Evolutionary conservation across 2,888 invertebrate species (phyloP).

Genomic region (Matsumyia berberina): DNA sequence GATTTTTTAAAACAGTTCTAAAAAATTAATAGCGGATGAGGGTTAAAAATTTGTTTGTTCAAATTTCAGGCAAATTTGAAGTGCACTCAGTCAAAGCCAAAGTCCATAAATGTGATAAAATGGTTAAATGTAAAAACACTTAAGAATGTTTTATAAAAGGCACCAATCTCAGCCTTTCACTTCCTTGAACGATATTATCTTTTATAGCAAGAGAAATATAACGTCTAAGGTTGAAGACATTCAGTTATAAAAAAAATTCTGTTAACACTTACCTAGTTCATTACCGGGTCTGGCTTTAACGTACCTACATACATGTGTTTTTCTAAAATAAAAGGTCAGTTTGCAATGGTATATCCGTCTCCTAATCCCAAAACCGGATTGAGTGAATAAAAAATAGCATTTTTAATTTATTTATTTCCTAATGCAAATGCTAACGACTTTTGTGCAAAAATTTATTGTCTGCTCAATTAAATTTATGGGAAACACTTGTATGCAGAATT

Average conservation of each 20-base stretch:
- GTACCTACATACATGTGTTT: background rate
- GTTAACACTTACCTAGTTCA: background rate
- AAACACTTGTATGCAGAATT: conserved; percentile 40
- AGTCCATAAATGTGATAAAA: background rate
- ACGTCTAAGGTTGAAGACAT: background rate
- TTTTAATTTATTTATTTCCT: conserved; percentile 62
- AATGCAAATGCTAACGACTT: conserved; percentile 63
- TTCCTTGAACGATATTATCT: conserved; percentile 44
- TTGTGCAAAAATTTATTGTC: conserved; percentile 68
- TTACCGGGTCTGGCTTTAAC: background rate
- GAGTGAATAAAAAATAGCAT: conserved; percentile 19
- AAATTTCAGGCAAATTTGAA: too few species aligned
- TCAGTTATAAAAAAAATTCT: background rate
- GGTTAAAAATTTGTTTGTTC: too few species aligned
- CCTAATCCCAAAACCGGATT: conserved; percentile 39
- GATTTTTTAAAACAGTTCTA: too few species aligned
- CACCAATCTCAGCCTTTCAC: conserved; percentile 30
- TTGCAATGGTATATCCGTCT: conserved; percentile 36
- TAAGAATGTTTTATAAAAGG: background rate
- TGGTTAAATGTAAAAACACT: background rate
- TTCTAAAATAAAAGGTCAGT: conserved; percentile 40
- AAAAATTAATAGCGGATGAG: too few species aligned
- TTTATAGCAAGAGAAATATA: background rate
- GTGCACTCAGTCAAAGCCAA: background rate
- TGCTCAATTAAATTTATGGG: conserved; percentile 53